These are phyloP conservation scores for Synanthedon formicaeformis DNA, from an alignment of 2,888 invertebrate species.

Conservation along the genomic window DNA sequence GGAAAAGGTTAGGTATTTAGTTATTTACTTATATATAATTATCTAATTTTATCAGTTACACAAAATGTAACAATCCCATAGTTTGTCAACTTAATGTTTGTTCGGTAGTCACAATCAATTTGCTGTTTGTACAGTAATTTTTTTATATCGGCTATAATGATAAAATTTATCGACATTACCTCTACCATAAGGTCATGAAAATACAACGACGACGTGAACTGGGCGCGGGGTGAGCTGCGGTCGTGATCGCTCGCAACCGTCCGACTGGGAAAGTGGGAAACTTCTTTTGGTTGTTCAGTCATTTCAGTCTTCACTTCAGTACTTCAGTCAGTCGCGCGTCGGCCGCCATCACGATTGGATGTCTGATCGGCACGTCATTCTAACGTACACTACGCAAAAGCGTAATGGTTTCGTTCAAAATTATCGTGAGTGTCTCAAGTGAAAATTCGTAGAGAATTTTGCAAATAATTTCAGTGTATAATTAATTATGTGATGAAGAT, in stretches of 20 bases:
- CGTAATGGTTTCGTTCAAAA: no score
- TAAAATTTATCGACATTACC: conserved; percentile 40
- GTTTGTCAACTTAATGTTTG: no score
- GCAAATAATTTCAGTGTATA: conserved; percentile 25
- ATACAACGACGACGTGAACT: conserved; percentile 44
- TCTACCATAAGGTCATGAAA: conserved; percentile 47
- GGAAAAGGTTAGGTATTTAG: no score
- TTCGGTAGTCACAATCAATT: not conserved
- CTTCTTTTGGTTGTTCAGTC: not conserved
- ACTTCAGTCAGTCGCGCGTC: conserved; percentile 46
- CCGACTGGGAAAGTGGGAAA: conserved; percentile 1
- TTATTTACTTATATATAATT: no score
- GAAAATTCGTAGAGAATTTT: not conserved
- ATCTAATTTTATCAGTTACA: no score
- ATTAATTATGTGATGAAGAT: conserved; percentile 42
- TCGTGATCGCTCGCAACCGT: conserved; percentile 27
- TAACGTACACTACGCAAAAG: conserved; percentile 12
- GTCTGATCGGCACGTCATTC: conserved; percentile 16
- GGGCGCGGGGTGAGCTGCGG: conserved; percentile 39
- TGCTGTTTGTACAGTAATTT: not conserved
- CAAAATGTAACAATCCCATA: no score
- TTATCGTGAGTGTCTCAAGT: conserved; percentile 27
- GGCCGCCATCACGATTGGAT: conserved; percentile 24
- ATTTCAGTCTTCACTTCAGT: not conserved
- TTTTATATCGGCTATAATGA: conserved; percentile 12